These are phyloP conservation scores for Smittia aterrima DNA, from an alignment of 2,888 invertebrate species.

Conservation along the genomic window DNA sequence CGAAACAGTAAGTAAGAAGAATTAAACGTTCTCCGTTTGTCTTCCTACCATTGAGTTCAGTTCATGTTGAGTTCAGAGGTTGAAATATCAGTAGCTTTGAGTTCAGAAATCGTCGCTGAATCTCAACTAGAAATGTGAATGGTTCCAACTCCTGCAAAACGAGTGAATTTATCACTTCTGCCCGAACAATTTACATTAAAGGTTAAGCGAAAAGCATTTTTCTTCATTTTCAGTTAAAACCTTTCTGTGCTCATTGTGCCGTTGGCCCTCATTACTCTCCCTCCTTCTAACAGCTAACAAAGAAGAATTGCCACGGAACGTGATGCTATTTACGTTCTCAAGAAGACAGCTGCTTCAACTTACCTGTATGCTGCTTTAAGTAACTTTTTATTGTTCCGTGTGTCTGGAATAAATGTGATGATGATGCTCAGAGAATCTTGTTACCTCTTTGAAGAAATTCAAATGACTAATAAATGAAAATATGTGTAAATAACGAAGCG, in stretches of 20 bases:
- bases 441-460: neutral
- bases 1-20: neutral
- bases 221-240: constrained; percentile 32
- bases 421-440: neutral
- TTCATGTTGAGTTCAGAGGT: neutral
- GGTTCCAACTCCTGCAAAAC: too few relatives aligned
- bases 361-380: neutral
- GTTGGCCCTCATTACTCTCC: neutral
- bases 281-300: neutral
- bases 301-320: constrained; percentile 36
- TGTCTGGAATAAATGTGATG: neutral
- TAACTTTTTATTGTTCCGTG: neutral
- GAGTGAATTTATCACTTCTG: constrained; percentile 39
- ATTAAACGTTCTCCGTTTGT: neutral
- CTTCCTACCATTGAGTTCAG: neutral
- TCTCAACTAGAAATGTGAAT: too few relatives aligned
- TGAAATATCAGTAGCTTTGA: too few relatives aligned
- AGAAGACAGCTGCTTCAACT: neutral
- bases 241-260: constrained; percentile 25
- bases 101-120: too few relatives aligned
- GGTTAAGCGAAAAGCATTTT: constrained; percentile 37
- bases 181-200: constrained; percentile 40
- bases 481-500: constrained; percentile 1
- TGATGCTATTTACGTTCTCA: constrained; percentile 34
- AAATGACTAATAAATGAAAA: constrained; percentile 10